Base-by-base conservation (phyloP, 2,888 invertebrate genomes). In the Acanthosepion lycidas region DNA sequence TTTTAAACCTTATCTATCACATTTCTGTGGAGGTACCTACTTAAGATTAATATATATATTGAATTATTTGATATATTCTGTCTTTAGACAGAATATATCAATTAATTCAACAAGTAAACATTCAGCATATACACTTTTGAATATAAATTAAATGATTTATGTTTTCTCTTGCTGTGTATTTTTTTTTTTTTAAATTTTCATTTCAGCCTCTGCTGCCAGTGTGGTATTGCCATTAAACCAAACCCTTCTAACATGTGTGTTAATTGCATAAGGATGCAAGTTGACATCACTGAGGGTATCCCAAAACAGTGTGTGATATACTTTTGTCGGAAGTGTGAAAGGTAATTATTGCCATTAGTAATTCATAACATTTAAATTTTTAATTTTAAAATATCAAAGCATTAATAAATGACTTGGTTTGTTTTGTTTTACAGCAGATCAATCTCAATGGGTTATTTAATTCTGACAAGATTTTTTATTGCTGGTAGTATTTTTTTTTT, bases 201-300 rank as follows among this genome's bases (percentile, higher is more conserved):
- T 96, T 96, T 51, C 96, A 97, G 97, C 93, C 95, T 97, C 91
- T 99, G 99, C 97, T 99, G 99, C 97, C 98, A 99, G 97, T 99
- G 99, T 98, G 99, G 99, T 26, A 98, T 98, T 28, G 98, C 98
- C 48, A 99, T 99, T 95, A 98, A 99, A 96, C 98, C 99, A 59
- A 99, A 99, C 98, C 99, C 99, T 5, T 98, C 99, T 0, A 99
- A 99, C 97, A 99, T 99, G 99, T 99, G 99, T 97, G 99, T 99
- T 1, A 98, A 98, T 15, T 99, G 99, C 97, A 97, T 99, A 91
- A 98, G 99, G 92, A 98, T 98, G 64, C 98, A 98, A 96, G 98
- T 99, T 8, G 99, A 99, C 97, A 99, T 99, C 95, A 99, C 99
- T 2, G 99, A 99, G 97, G 99, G 98, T 55, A 99, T 99, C 97